Conservation (phyloP, 2,888 invertebrate genomes). For the Dioctria linearis region DNA sequence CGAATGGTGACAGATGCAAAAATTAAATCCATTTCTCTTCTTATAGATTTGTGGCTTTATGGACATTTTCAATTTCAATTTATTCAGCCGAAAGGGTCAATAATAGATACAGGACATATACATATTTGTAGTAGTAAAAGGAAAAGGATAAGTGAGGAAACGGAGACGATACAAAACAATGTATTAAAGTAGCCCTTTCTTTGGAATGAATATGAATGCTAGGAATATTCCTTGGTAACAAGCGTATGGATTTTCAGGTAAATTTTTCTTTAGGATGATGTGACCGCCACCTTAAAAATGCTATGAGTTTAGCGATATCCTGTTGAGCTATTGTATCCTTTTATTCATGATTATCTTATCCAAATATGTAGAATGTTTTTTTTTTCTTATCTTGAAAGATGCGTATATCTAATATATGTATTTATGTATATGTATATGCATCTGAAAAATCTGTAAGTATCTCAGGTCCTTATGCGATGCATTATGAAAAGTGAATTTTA, state of each 20-base stretch:
- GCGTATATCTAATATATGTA: background rate
- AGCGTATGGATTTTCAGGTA: slow-evolving; percentile 26
- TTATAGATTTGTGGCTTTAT: slow-evolving; percentile 19
- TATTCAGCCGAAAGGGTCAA: slow-evolving; percentile 38
- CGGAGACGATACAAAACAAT: background rate
- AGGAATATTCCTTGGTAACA: slow-evolving; percentile 7
- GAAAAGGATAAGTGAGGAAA: background rate
- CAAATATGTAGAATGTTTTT: background rate
- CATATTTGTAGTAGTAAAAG: no score
- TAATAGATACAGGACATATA: background rate
- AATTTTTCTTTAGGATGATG: slow-evolving; percentile 18
- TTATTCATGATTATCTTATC: background rate
- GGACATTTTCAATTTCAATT: slow-evolving; percentile 39
- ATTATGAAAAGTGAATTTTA: slow-evolving; percentile 32
- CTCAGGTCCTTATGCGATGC: background rate
- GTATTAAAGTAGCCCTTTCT: slow-evolving; percentile 22
- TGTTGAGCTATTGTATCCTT: slow-evolving; percentile 13
- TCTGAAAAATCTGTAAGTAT: background rate
- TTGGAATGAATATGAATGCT: background rate
- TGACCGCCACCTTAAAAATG: slow-evolving; percentile 32
- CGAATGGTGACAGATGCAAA: slow-evolving; percentile 43
- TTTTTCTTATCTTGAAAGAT: background rate
- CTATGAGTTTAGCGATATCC: slow-evolving; percentile 26
- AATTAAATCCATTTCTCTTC: background rate
- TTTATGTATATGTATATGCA: no score